Percentiles rank a stretch among this genome's conserved stretches.
phyloP scores from a whole-genome alignment of 2,113 vertebrate species.

The Lanius ludovicianus region DNA sequence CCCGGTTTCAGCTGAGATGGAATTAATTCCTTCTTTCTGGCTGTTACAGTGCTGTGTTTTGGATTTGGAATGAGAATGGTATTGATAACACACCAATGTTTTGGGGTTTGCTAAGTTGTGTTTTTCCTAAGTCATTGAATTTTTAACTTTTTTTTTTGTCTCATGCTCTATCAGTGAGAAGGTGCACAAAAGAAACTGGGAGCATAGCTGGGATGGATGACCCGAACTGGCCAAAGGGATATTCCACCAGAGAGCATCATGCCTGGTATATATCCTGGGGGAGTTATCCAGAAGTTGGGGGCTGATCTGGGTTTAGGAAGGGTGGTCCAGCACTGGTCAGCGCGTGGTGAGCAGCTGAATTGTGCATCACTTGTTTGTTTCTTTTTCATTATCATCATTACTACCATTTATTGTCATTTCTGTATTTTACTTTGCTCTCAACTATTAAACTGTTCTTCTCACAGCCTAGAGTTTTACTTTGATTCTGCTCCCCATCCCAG shows the following conservation, averaged over 20 bases:
- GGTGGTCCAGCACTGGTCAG: not conserved
- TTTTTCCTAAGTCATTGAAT: not conserved
- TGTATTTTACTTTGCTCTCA: not conserved
- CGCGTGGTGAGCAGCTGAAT: not conserved
- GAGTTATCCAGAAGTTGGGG: not conserved
- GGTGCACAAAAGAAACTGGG: not conserved
- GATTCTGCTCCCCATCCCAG: not conserved
- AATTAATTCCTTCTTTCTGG: not conserved
- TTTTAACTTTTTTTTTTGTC: no score
- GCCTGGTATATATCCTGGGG: no score
- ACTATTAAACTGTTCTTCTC: not conserved
- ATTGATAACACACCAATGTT: not conserved
- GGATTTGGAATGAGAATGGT: not conserved
- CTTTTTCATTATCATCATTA: not conserved
- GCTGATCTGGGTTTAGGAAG: not conserved
- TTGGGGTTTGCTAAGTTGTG: not conserved
- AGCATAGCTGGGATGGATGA: not conserved
- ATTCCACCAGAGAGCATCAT: no score
- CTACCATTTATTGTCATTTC: not conserved
- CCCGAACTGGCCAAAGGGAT: no score
- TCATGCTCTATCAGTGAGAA: not conserved
- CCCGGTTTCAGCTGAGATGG: not conserved
- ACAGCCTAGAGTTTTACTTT: not conserved
- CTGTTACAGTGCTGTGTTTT: not conserved
- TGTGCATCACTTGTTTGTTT: not conserved